Evolutionary conservation across 2,113 vertebrate genomes (phyloP), one percentile per base, ranked within the genome.

Genomic region (Rostratula benghalensis): DNA sequence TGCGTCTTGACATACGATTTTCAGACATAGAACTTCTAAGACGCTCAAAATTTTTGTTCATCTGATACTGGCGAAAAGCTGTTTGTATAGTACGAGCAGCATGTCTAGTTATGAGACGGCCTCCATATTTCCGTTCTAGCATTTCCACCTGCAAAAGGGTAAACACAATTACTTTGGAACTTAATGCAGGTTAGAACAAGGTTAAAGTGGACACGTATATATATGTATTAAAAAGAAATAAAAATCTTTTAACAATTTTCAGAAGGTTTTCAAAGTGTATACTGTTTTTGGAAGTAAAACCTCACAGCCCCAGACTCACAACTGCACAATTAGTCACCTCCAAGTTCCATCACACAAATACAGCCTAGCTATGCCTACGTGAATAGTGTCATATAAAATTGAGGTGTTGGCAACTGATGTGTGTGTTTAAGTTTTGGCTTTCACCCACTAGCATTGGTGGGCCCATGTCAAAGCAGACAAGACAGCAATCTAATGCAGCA

Each of bases 31-130:
- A 99, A 98, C 99, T 99, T 95, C 99, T 97, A 39, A 99, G 98
- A 48, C 99, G 98, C 97, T 99, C 99, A 73, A 99, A 99, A 95
- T 99, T 99, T 96, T 99, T 99, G 98, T 99, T 99, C 99, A 99
- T 99, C 98, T 99, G 99, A 98, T 99, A 99, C 97, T 99, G 99
- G 93, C 99, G 99, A 95, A 99, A 99, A 74, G 99, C 99, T 15
- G 99, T 99, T 92, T 99, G 99, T 93, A 99, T 99, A 75, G 99
- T 99, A 85, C 99, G 99, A 59, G 99, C 99, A 20, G 99, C 99
- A 98, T 99, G 99, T 81, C 99, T 98, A 73, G 99, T 99, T 98
- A 99, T 99, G 92, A 99, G 99, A 98, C 99, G 99, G 83, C 99
- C 99, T 93, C 99, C 99, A 98, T 99, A 99, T 98, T 99, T 99